Percentiles rank a stretch among this genome's conserved stretches.
phyloP scores from a whole-genome alignment of 1,140 invertebrate genomes.

The Heliconius hermathena region DNA sequence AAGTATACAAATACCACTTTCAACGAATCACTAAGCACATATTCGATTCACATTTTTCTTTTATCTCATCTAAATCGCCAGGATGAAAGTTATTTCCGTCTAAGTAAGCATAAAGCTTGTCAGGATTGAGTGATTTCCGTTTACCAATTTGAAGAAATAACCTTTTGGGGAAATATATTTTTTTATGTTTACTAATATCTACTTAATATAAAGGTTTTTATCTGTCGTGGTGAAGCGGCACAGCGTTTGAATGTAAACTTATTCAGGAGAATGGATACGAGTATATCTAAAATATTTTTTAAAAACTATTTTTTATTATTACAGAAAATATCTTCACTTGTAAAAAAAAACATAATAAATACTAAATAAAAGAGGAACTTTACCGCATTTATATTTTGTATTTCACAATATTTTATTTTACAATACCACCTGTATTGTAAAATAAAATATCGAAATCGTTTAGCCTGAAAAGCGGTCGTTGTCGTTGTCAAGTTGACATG shows the following conservation, averaged over 20 bases:
- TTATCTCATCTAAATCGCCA: constrained; percentile 7
- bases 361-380: too few species aligned
- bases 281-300: too few species aligned
- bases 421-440: too few species aligned
- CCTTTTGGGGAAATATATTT: neutral
- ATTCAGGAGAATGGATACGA: too few species aligned
- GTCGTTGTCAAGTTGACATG: constrained; percentile 5
- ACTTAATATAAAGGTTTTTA: too few species aligned
- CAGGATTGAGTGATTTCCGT: neutral
- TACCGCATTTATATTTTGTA: neutral
- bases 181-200: neutral
- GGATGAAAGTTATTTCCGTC: constrained; percentile 2
- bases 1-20: too few species aligned
- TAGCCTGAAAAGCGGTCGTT: constrained; percentile 4
- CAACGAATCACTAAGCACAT: neutral
- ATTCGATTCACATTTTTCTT: neutral
- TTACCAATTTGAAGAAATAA: neutral
- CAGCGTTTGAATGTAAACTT: too few species aligned
- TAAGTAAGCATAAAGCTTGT: constrained; percentile 14
- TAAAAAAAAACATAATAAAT: too few species aligned
- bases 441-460: constrained; percentile 1
- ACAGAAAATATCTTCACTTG: too few species aligned
- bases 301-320: too few species aligned
- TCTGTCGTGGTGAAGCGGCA: too few species aligned
- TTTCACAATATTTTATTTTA: too few species aligned